A percentile compares a stretch with the other conserved stretches of the same genome.
Conservation (phyloP, 2,113 vertebrate species). For the Rhinoderma darwinii region DNA sequence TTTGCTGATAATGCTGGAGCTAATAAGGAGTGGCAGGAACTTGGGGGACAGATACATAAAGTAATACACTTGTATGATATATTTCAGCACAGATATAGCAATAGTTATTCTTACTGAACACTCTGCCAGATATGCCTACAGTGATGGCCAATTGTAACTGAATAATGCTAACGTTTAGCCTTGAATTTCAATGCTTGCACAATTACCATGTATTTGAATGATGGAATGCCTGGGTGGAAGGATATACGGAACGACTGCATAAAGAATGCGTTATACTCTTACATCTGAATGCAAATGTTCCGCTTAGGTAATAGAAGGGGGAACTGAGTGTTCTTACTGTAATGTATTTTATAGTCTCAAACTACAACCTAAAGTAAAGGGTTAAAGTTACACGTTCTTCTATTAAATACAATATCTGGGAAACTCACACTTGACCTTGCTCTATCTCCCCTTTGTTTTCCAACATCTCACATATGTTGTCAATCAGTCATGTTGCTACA, state of each 20-base stretch:
- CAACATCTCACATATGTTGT: slow-evolving; percentile 36
- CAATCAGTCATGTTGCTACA: slow-evolving; percentile 37
- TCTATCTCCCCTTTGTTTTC: slow-evolving; percentile 27
- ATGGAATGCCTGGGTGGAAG: slow-evolving; percentile 22
- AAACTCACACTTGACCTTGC: slow-evolving; percentile 32
- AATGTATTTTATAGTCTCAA: neutral
- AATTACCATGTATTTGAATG: slow-evolving; percentile 39
- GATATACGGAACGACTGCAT: slow-evolving; percentile 28
- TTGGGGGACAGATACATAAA: neutral
- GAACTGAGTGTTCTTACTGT: neutral
- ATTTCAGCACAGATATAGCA: slow-evolving; percentile 20
- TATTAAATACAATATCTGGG: slow-evolving; percentile 5
- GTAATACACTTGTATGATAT: slow-evolving; percentile 1
- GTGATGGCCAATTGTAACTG: slow-evolving; percentile 47
- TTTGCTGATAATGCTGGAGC: neutral
- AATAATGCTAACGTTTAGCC: slow-evolving; percentile 47
- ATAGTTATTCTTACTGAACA: slow-evolving; percentile 13
- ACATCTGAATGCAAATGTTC: slow-evolving; percentile 36
- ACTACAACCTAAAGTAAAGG: neutral
- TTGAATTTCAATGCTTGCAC: slow-evolving; percentile 52
- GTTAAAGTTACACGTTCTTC: neutral
- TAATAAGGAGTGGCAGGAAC: slow-evolving; percentile 11
- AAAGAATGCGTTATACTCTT: neutral
- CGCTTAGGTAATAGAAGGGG: neutral
- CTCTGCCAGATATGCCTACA: slow-evolving; percentile 42